Evolutionary conservation across 2,888 invertebrate species (phyloP), one percentile per base, ranked within the genome.

Genomic region (Pogonocherus hispidulus): DNA sequence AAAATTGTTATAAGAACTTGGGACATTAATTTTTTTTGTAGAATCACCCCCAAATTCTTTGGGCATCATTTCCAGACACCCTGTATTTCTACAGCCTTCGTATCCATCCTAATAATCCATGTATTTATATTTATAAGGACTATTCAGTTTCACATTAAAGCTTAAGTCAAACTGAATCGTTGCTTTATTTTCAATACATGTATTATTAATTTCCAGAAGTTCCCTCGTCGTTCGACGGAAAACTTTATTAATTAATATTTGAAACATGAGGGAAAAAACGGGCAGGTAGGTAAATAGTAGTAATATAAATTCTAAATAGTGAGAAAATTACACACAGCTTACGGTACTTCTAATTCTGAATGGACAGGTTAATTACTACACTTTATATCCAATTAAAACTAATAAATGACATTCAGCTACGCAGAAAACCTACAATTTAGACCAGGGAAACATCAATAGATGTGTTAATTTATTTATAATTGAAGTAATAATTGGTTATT

Each of bases 241-340:
- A 57, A 57, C 46, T 44, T 23, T 22, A 41, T 57, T 57, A 59
- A 59, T 59, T 59, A 59, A 59, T 59, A 47, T 59, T 47, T 59
- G 47, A 59, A 20, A 47, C 18, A 23, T 47, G 35, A 9, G n/a
- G 20, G 5, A 27, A 47, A 59, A 59, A 59, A 19, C 32, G 32
- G 59, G 32, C 47, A 59, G 47, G 47, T n/a, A n/a, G n/a, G n/a
- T 41, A 47, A 35, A n/a, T 23, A 27, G 32, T 46, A 47, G 14
- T 4, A 32, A 27, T 18, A 46, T 6, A 23, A 47, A 23, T 18
- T 59, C 47, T 47, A 59, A 47, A 59, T 59, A 47, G 47, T 59
- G 20, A 47, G 32, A 32, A 47, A 59, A 59, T 59, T 59, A 59
- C 57, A 41, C 44, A 37, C 55, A 37, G n/a, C 20, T 55, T 41